Evolutionary conservation across 2,113 vertebrate genomes (phyloP), one percentile per base, ranked within the genome.

Genomic region (Psittacara wagleri): DNA sequence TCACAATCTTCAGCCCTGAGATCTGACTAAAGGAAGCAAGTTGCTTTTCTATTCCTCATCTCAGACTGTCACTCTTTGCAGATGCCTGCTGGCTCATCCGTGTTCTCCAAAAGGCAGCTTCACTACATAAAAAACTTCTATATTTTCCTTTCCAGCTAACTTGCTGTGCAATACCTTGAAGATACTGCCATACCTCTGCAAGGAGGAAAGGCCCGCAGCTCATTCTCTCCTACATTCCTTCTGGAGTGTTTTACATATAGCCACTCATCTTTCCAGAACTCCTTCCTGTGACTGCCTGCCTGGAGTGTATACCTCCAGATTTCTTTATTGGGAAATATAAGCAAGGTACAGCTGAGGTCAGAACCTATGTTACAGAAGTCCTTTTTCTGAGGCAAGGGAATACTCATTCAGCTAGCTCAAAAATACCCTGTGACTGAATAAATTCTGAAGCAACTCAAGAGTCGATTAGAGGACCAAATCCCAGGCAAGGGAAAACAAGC

Each of bases 401-500:
- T 81, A 61, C 15, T 83, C 49, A 51, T 46, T 88, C 76, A 78
- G 81, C 31, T 77, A 67, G 35, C 33, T 86, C 83, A 76, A 86
- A 95, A 93, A 82, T 90, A 55, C 49, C 44, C 77, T 27, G 69
- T 44, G 70, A 88, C 80, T 94, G 88, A 96, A 92, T 86, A 96
- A 86, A 93, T 69, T 82, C 88, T 76, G 94, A 84, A 81, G 73
- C 46, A 86, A 91, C 88, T 89, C 83, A 93, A 92, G 95, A 92
- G 86, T n/a, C 66, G 77, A 90, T 73, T 87, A 89, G 77, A 89
- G 77, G 28, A 96, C 73, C 80, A 85, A 95, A 93, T 86, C 62
- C 81, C 48, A 92, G 67, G 74, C 94, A 94, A 91, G 95, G 49
- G n/a, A 94, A 96, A 96, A 96, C 94, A 97, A 97, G 95, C 92